A percentile compares a stretch with the other conserved stretches of the same genome.
Evolutionary conservation across 2,888 invertebrate genomes (phyloP).

Genomic region (Gandaritis pyraliata): DNA sequence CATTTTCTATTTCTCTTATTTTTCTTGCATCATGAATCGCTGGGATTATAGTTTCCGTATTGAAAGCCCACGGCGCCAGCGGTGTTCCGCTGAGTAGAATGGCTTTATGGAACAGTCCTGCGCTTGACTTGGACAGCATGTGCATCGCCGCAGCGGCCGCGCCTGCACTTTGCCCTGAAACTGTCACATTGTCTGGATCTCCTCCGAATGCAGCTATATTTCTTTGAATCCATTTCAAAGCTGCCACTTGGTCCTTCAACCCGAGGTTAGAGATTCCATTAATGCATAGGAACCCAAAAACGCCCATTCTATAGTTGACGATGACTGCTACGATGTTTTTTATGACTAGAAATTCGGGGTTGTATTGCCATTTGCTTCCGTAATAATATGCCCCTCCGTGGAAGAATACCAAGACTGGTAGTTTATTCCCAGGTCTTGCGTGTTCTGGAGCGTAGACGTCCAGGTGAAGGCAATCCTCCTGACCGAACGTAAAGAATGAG

Average conservation of each 20-base stretch:
- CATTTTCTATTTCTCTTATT: constrained; percentile 50
- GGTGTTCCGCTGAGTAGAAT: constrained; percentile 71
- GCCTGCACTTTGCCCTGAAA: constrained; percentile 76
- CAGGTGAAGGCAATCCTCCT: constrained; percentile 70
- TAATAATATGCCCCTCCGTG: constrained; percentile 77
- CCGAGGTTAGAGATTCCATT: constrained; percentile 72
- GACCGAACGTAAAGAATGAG: constrained; percentile 55
- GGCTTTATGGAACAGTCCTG: constrained; percentile 71
- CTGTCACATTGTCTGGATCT: constrained; percentile 74
- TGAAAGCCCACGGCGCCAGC: constrained; percentile 72
- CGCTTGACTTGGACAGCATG: constrained; percentile 62
- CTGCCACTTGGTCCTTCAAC: constrained; percentile 73
- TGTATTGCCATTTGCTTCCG: constrained; percentile 72
- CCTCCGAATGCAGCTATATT: constrained; percentile 75
- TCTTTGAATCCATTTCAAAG: constrained; percentile 69
- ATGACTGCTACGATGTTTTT: constrained; percentile 67
- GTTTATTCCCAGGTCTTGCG: constrained; percentile 41
- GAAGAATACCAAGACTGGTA: constrained; percentile 72
- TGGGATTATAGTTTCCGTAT: constrained; percentile 56
- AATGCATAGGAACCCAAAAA: constrained; percentile 71
- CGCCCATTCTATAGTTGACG: constrained; percentile 72
- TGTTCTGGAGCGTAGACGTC: constrained; percentile 66
- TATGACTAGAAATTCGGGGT: constrained; percentile 71
- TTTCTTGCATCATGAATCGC: constrained; percentile 65
- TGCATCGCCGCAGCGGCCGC: constrained; percentile 71